Evolutionary conservation across 2,888 invertebrate genomes (phyloP).

Genomic region (Hydriomena furcata): DNA sequence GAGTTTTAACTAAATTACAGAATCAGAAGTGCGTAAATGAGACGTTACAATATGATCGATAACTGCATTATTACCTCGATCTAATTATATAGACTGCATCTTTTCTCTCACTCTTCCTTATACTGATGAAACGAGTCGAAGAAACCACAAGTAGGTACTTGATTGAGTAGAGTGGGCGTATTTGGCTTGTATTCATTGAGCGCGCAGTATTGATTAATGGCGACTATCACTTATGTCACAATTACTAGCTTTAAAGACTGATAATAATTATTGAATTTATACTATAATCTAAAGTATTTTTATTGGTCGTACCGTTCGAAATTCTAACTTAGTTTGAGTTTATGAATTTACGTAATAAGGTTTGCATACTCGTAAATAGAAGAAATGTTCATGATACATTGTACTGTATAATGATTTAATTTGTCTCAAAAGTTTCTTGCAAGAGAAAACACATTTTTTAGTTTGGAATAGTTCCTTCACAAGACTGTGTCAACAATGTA

Average conservation of each 20-base stretch:
- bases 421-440: no score
- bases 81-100: conserved; percentile 3
- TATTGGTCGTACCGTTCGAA: conserved; percentile 4
- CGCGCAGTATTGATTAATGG: conserved; percentile 62
- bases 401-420: no score
- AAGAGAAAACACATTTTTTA: no score
- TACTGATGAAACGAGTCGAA: conserved; percentile 26
- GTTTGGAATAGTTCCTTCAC: no score
- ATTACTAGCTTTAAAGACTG: conserved; percentile 47
- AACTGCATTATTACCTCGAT: conserved; percentile 8
- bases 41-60: conserved; percentile 13
- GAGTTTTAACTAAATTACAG: neutral
- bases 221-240: conserved; percentile 51
- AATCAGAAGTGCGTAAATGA: conserved; percentile 7
- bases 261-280: conserved; percentile 48
- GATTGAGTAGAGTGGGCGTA: conserved; percentile 46
- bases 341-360: neutral
- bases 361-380: no score
- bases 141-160: conserved; percentile 29
- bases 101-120: conserved; percentile 16
- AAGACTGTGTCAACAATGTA: neutral
- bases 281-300: conserved; percentile 34
- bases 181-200: conserved; percentile 50
- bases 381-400: no score
- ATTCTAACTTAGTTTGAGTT: no score